Percentiles rank a stretch among this genome's conserved stretches.
phyloP scores from a whole-genome alignment of 2,113 vertebrate genomes.

The Capra hircus region DNA sequence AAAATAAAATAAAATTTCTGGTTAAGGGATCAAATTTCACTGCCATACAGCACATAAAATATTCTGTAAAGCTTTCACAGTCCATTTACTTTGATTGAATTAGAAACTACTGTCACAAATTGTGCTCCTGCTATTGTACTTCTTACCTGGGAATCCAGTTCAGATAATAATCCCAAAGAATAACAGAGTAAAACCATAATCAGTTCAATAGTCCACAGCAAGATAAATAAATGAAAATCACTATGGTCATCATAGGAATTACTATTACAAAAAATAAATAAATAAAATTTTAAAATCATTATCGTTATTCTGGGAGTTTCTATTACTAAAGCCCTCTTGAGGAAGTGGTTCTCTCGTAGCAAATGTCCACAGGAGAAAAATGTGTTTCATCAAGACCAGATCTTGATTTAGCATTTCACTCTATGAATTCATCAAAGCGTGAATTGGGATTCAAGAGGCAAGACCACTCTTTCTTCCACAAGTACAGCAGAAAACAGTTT shows the following conservation, averaged over 20 bases:
- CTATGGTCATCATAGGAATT: background rate
- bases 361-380: background rate
- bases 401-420: background rate
- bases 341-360: background rate
- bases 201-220: background rate
- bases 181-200: background rate
- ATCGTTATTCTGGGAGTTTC: background rate
- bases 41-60: background rate
- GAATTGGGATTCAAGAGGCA: background rate
- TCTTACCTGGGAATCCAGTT: background rate
- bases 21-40: constrained; percentile 24
- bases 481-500: background rate
- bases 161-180: background rate
- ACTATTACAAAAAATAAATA: background rate
- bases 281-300: background rate
- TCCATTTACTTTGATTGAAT: constrained; percentile 23
- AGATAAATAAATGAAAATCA: background rate
- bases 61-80: background rate
- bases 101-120: constrained; percentile 13
- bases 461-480: background rate
- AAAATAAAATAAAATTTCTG: constrained; percentile 1
- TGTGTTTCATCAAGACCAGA: background rate
- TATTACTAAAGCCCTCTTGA: background rate
- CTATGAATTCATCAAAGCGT: background rate
- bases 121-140: background rate